phyloP scores from a whole-genome alignment of 37 sponge, comb jelly and placozoan species.

The Oopsacas minuta region DNA sequence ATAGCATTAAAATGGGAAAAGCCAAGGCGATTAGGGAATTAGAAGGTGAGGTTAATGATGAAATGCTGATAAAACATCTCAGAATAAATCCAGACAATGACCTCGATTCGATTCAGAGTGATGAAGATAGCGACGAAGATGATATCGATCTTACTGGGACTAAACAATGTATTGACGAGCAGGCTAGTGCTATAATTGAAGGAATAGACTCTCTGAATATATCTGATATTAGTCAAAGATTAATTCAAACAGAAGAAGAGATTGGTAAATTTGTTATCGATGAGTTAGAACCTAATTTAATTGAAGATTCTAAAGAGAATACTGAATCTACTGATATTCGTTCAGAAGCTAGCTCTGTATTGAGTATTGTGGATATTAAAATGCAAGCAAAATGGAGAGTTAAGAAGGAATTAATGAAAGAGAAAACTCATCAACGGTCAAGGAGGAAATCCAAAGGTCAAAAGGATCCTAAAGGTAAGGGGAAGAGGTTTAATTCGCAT shows the following conservation, averaged over 20 bases:
- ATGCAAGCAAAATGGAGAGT: slow-evolving; percentile 17
- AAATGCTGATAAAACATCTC: not conserved
- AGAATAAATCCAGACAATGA: not conserved
- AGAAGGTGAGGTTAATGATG: not conserved
- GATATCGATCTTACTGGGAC: not conserved
- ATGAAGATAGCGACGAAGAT: not conserved
- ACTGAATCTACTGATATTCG: not conserved
- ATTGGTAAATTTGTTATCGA: not conserved
- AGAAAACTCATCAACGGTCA: not conserved
- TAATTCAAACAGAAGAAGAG: not conserved
- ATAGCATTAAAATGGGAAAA: not conserved
- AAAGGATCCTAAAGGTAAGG: slow-evolving; percentile 7
- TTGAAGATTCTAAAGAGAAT: not conserved
- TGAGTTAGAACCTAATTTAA: not conserved
- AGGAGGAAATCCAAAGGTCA: not conserved
- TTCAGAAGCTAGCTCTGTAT: not conserved
- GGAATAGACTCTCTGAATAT: not conserved
- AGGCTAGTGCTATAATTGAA: not conserved
- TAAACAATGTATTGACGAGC: not conserved
- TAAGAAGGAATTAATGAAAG: slow-evolving; percentile 15
- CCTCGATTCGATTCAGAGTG: not conserved
- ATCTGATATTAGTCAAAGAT: not conserved
- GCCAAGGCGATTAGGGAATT: not conserved
- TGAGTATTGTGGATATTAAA: slow-evolving; percentile 12
- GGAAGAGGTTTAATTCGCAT: slow-evolving; percentile 2